Conservation (phyloP, 64 coral and sea anemone species). For the Stichodactyla mertensii region DNA sequence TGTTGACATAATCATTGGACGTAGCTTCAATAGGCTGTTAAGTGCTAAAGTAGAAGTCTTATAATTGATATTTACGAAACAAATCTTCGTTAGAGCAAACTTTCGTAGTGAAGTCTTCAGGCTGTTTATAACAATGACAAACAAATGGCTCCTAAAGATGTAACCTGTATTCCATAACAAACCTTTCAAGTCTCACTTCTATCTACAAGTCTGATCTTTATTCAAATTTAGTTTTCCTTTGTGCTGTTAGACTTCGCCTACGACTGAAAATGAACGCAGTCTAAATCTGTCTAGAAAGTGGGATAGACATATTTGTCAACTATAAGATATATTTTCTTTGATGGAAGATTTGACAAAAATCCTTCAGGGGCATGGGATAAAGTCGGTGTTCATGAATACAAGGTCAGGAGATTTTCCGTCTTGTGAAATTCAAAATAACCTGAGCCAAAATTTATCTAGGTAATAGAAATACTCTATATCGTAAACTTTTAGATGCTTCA, state of each 20-base stretch:
- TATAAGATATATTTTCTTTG: too few relatives aligned
- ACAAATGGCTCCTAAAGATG: too few relatives aligned
- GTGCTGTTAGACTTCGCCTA: too few relatives aligned
- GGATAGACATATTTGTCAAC: too few relatives aligned
- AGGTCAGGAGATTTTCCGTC: not conserved
- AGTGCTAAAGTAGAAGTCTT: conserved; percentile 1
- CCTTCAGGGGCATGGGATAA: too few relatives aligned
- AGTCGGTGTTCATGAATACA: too few relatives aligned
- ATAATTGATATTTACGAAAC: conserved; percentile 1
- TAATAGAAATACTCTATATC: not conserved
- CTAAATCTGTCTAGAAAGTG: too few relatives aligned
- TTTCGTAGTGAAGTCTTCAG: not conserved
- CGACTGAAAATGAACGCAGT: too few relatives aligned
- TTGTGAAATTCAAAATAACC: not conserved
- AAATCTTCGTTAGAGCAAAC: not conserved
- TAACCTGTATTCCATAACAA: not conserved
- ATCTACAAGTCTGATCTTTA: not conserved
- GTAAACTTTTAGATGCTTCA: not conserved
- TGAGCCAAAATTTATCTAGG: not conserved
- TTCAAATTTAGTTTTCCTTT: not conserved
- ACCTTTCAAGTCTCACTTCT: not conserved
- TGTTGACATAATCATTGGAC: not conserved
- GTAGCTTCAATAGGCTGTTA: not conserved
- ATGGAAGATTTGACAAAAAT: not conserved
- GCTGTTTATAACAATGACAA: not conserved